These are phyloP conservation scores for Zoanthus solanderi DNA, from an alignment of 92 coral and sea anemone genomes.

Conservation along the genomic window DNA sequence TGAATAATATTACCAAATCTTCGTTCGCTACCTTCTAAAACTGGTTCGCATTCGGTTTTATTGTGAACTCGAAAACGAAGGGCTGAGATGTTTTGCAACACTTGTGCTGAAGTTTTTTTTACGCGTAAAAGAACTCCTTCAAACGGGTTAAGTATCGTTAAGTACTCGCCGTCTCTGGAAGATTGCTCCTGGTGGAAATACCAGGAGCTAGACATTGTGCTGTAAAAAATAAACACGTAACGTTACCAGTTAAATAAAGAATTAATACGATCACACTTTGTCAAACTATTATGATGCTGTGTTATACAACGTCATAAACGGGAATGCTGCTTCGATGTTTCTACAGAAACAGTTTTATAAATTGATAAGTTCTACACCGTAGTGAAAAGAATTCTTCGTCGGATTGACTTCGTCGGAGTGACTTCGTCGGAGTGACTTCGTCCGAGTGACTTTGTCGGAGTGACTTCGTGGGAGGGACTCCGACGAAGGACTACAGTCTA, in stretches of 20 bases:
- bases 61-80: slow-evolving; percentile 75
- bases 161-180: slow-evolving; percentile 26
- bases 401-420: no score
- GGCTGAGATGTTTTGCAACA: slow-evolving; percentile 36
- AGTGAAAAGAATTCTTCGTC: not conserved
- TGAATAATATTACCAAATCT: slow-evolving; percentile 84
- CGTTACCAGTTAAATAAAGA: not conserved
- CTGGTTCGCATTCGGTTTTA: slow-evolving; percentile 75
- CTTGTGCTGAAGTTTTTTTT: slow-evolving; percentile 31
- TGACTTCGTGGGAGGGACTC: no score
- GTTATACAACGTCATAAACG: not conserved
- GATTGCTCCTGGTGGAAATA: slow-evolving; percentile 31
- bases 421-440: no score
- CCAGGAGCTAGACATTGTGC: slow-evolving; percentile 76
- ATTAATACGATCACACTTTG: not conserved
- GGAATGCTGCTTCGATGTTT: no score
- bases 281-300: not conserved
- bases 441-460: no score
- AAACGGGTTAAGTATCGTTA: slow-evolving; percentile 54
- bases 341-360: no score
- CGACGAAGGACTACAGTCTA: no score
- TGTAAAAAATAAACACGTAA: slow-evolving; percentile 18
- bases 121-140: slow-evolving; percentile 71
- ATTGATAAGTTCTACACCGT: no score
- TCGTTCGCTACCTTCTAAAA: slow-evolving; percentile 78